Base-by-base conservation (phyloP, 30 jellyfish, hydroid and myxozoan species). In the Hydractinia symbiolongicarpus region DNA sequence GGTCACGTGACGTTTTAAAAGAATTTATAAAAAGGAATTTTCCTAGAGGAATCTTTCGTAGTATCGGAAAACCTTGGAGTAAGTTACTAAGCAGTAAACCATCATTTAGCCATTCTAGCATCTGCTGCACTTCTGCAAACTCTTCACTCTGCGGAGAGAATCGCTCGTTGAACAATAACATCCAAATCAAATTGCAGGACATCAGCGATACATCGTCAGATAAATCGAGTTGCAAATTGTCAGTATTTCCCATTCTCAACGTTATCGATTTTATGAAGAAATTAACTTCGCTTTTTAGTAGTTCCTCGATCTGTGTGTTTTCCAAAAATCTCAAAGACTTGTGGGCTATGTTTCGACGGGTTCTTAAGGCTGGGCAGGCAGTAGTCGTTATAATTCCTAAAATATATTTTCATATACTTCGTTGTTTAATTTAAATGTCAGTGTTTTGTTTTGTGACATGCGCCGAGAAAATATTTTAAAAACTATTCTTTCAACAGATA, bases 31-130 rank as follows among this genome's bases (percentile, higher is more conserved):
- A 71, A 40, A 71, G n/a, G 51, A n/a, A 40, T 20, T 8, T 8
- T 10, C 80, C 80, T 20, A 71, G 4, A 15, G 56, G 56, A 20
- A 71, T 8, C 13, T 71, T 49, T 19, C 80, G 80, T 7, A 71
- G 66, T 8, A 71, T 9, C n/a, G 80, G 80, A 50, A 71, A 71
- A 20, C 67, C 80, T 7, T 30, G 60, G 0, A 71, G n/a, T 49
- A 71, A n/a, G 51, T 71, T 71, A 7, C 60, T 19, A 30, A 71
- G n/a, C 9, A 11, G 1, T 14, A 71, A n/a, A 60, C 56, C 80
- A 7, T 71, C 61, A n/a, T 30, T 20, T 49, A 71, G 61, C 54
- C n/a, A 19, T 7, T 71, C 80, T 49, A n/a, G 61, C 80, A 71
- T 30, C 8, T 19, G 40, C 9, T 8, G 50, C 51, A 71, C 9